Evolutionary conservation across 1,140 invertebrate species (phyloP), one percentile per base, ranked within the genome.

Genomic region (Elymnias hypermnestra): DNA sequence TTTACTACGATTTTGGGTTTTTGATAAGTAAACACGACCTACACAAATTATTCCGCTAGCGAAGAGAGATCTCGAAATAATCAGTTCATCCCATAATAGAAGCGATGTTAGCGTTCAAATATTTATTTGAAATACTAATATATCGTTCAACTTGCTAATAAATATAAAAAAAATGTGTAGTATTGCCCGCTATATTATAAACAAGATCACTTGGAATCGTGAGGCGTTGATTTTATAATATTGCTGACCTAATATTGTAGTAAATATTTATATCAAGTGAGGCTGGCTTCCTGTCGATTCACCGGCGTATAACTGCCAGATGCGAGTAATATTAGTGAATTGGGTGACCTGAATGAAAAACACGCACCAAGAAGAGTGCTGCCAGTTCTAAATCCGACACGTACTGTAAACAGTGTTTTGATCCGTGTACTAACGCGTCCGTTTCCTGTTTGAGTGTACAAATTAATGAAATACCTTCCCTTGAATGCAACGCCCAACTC

Each of bases 271-370:
- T 28, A 41, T 59, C 21, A 48, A 19, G 49, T 37, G 53, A 42
- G 40, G 15, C 43, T 42, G 39, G 36, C 45, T 57, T 48, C 54
- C 54, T 47, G 44, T 57, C 33, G 36, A 44, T 42, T 47, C 40
- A 57, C 33, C 40, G 35, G 35, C 28, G 33, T 31, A 44, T 39
- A 39, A 44, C 40, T 50, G 47, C 52, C 44, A 60, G 53, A 63
- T 57, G 55, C 49, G 52, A 37, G 61, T 62, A 53, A 58, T 53
- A 59, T 56, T 63, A 68, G 57, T 66, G n/a, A 58, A 74, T 69
- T 57, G 51, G 57, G 44, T 63, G 69, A 69, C 68, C 67, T 63
- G 60, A 63, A 68, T 62, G 62, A 63, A 56, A 63, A 59, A 57
- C 55, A 57, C 22, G 57, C 56, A 52, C 41, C 51, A 45, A 55